Evolutionary conservation across 2,888 invertebrate species (phyloP).

Genomic region (Hypselothyrea guttata): DNA sequence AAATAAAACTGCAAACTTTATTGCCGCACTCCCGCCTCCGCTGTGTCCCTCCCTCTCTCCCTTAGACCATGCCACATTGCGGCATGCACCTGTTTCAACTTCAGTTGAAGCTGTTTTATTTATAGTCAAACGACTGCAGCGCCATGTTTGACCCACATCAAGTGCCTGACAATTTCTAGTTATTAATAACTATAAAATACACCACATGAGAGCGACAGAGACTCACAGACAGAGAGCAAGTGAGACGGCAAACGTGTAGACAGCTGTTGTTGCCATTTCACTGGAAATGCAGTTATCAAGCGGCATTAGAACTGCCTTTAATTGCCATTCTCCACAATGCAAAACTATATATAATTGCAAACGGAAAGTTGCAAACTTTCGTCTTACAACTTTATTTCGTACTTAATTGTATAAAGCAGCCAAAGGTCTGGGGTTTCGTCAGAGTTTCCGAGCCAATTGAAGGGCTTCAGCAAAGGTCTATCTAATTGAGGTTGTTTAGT

Average conservation of each 20-base stretch:
- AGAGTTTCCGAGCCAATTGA: no score
- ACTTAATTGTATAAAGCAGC: no score
- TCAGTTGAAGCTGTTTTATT: constrained; percentile 58
- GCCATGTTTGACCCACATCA: constrained; percentile 68
- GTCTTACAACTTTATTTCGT: no score
- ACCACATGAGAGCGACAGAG: constrained; percentile 1
- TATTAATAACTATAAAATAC: constrained; percentile 53
- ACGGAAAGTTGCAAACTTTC: constrained; percentile 3
- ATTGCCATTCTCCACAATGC: constrained; percentile 32
- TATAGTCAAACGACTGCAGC: constrained; percentile 45
- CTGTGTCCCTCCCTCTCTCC: no score
- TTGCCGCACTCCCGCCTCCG: constrained; percentile 7
- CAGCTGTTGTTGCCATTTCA: constrained; percentile 20
- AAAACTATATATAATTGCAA: constrained; percentile 10
- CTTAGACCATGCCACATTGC: constrained; percentile 15
- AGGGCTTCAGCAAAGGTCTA: no score
- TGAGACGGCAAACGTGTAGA: no score
- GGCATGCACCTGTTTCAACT: constrained; percentile 69
- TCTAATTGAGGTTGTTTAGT: no score
- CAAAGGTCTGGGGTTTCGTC: no score
- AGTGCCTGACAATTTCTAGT: constrained; percentile 68
- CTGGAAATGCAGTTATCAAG: constrained; percentile 70
- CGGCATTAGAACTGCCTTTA: constrained; percentile 33
- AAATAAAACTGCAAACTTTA: constrained; percentile 45
- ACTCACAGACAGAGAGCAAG: no score